phyloP scores from a whole-genome alignment of 2,797 vertebrate species.

The Muscicapa comitata region DNA sequence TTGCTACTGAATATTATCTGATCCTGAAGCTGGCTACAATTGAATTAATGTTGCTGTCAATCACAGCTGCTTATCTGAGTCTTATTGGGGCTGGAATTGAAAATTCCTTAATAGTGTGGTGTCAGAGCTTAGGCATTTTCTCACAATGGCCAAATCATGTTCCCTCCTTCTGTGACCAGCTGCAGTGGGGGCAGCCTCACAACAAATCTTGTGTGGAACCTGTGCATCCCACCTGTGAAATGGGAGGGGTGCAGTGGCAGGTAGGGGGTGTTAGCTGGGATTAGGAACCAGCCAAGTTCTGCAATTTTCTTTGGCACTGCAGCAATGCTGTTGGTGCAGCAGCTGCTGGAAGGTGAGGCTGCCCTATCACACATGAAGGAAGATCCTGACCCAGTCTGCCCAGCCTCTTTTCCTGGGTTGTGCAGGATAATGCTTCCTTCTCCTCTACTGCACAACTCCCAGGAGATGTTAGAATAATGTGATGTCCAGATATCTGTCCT shows the following conservation, averaged over 20 bases:
- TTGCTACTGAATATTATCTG: constrained; percentile 8
- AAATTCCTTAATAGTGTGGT: not conserved
- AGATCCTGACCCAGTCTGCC: not conserved
- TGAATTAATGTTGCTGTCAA: constrained; percentile 45
- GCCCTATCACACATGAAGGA: not conserved
- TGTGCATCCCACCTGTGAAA: not conserved
- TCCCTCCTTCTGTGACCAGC: not conserved
- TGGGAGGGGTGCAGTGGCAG: not conserved
- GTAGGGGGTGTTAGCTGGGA: not conserved
- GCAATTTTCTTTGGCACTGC: not conserved
- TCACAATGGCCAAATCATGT: rapidly evolving
- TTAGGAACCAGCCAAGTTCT: not conserved
- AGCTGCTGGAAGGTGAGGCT: not conserved
- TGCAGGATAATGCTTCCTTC: not conserved
- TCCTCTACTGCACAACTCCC: not conserved
- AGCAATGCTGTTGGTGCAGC: not conserved
- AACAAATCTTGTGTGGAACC: too few relatives aligned
- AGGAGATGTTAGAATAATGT: not conserved
- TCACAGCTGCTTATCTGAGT: constrained; percentile 27
- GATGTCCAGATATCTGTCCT: not conserved
- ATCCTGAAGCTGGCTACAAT: not conserved
- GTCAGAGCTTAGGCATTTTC: not conserved
- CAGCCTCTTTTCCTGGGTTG: not conserved
- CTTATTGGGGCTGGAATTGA: constrained; percentile 23
- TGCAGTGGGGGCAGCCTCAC: not conserved